A percentile compares a stretch with the other conserved stretches of the same genome.
Evolutionary conservation across 2,797 vertebrate genomes (phyloP).

Genomic region (Chaunax sp.): DNA sequence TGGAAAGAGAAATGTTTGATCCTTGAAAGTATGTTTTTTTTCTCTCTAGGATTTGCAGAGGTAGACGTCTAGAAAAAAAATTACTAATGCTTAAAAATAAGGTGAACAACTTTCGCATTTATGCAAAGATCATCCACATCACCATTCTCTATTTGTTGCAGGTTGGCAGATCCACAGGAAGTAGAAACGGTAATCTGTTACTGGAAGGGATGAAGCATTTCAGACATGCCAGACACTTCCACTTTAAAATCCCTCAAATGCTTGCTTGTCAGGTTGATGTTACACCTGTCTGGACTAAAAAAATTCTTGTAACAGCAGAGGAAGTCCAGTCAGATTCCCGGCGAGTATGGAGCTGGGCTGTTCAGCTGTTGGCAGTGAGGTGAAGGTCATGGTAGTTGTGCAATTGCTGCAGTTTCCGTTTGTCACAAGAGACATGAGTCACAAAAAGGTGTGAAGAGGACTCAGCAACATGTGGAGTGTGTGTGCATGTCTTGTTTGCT

Average conservation of each 20-base stretch:
- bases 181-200: conserved; percentile 7
- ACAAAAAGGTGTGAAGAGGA: conserved; percentile 42
- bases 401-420: conserved; percentile 52
- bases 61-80: no score
- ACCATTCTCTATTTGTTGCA: conserved; percentile 9
- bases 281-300: conserved; percentile 13
- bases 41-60: not conserved
- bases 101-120: not conserved
- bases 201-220: conserved; percentile 7
- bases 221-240: conserved; percentile 3
- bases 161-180: not conserved
- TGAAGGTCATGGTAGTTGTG: conserved; percentile 56
- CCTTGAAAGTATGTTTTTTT: not conserved
- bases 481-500: not conserved
- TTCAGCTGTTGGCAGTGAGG: conserved; percentile 38
- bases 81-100: not conserved
- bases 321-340: not conserved
- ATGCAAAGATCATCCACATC: not conserved
- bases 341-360: not conserved
- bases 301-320: conserved; percentile 3
- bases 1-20: not conserved
- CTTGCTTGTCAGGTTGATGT: conserved; percentile 4
- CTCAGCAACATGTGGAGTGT: conserved; percentile 31
- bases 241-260: conserved; percentile 8
- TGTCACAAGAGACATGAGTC: conserved; percentile 47